Base-by-base conservation (phyloP, 2,797 vertebrate species). In the Rhadinocentrus ornatus region DNA sequence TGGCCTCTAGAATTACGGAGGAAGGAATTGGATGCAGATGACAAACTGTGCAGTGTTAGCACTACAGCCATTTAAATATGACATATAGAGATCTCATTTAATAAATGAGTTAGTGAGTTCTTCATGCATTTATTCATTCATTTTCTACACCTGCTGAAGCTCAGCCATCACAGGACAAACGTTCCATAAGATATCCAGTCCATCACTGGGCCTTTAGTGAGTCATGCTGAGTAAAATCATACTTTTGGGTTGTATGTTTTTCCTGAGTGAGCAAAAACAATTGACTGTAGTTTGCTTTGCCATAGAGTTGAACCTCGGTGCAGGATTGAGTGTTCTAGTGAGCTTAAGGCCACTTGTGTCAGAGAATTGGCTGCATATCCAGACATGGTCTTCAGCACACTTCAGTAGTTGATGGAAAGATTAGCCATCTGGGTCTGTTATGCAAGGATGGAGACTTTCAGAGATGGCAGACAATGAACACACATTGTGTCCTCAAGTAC, bases 381-480 rank as follows among this genome's bases (percentile, higher is more conserved):
- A 75, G 66, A 78, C 58, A 71, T 66, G 67, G 44, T 77, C 74
- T 62, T 56, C 69, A 10, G 61, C 31, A 66, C 62, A 77, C 59
- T 71, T 16, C 1, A 34, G 37, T 56, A 65, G 66, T 24, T 65
- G 69, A 70, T 41, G 29, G 64, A 41, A 73, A 80, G 86, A 90
- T 90, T 91, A 80, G 69, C 90, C 89, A 89, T 91, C 91, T 93
- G 91, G 74, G 63, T 81, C 27, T 46, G 27, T 66, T 69, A 79
- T 64, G 63, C 80, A 58, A 80, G 61, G 58, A 65, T 74, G 62
- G 78, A 73, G 27, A 16, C 59, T 67, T 26, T 48, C 32, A 22
- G 22, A 62, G 27, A 66, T 61, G 48, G 18, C 41, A 2, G 34
- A 37, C 9, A 65, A 10, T 22, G n/a, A 12, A n/a, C 46, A 32